Evolutionary conservation across 2,797 vertebrate genomes (phyloP), one percentile per base, ranked within the genome.

Genomic region (Pyrocephalus nanus): DNA sequence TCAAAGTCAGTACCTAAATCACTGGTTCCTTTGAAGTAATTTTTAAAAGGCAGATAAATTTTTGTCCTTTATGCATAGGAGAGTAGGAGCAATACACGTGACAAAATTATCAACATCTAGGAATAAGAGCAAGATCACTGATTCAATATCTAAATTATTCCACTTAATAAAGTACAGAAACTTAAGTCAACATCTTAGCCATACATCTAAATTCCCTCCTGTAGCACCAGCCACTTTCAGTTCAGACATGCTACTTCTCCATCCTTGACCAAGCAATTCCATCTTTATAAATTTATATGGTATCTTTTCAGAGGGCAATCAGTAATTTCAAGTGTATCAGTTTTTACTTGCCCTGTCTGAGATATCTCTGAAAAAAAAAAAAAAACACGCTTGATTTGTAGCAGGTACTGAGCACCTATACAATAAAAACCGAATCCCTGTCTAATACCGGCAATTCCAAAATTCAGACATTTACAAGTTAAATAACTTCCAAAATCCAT

Each of bases 381-480:
- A 79, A 79, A 64, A 50, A 0, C 0, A 0, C 0, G 0, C 12
- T 57, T 32, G 8, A 25, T 34, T 92, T 93, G 74, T 26, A 42
- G 6, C 32, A 81, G 14, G 12, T 86, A n/a, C 34, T 67, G 15
- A 75, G 7, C 29, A 72, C 15, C 42, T 45, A 9, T 22, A 26
- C 6, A 47, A 30, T 60, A 71, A 86, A 78, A 74, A 38, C 7
- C 14, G 38, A 81, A 71, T 32, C 9, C 5, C 11, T 4, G 1
- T 17, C 45, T 38, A 78, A 55, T 50, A 51, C 6, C 22, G 6
- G 9, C 15, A 10, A 67, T 88, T 71, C 0, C 1, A 84, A 90
- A 88, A 4, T 45, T 60, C 15, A 77, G 30, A 23, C 5, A n/a
- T 38, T 72, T 72, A 57, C 12, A 57, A 76, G 29, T 58, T 36